These are phyloP conservation scores for Channa striata DNA, from an alignment of 2,797 vertebrate genomes.

Conservation along the genomic window DNA sequence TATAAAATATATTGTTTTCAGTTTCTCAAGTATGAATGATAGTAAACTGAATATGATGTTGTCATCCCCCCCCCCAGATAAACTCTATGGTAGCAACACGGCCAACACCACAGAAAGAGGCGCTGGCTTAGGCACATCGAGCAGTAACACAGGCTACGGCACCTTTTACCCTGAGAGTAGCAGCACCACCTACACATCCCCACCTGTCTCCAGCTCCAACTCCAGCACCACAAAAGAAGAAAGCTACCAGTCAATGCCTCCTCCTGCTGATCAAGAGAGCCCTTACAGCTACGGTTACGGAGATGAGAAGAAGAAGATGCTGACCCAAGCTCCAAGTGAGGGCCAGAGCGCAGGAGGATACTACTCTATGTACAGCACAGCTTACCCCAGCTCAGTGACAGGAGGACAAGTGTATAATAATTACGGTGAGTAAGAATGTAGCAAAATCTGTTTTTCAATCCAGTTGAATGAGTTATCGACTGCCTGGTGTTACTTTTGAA, in stretches of 20 bases:
- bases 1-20: too few relatives aligned
- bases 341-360: slow-evolving; percentile 50
- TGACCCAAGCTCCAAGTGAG: slow-evolving; percentile 69
- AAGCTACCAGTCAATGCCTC: slow-evolving; percentile 80
- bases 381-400: slow-evolving; percentile 79
- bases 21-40: too few relatives aligned
- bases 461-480: too few relatives aligned
- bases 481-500: neutral
- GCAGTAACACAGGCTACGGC: slow-evolving; percentile 60
- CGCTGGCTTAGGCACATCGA: neutral
- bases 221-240: slow-evolving; percentile 27
- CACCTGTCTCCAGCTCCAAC: slow-evolving; percentile 32
- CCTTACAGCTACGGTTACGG: slow-evolving; percentile 85
- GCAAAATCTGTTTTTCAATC: neutral
- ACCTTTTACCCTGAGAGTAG: slow-evolving; percentile 76
- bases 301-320: slow-evolving; percentile 83
- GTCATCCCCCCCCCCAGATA: too few relatives aligned
- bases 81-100: slow-evolving; percentile 53
- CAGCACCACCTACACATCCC: slow-evolving; percentile 58
- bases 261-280: slow-evolving; percentile 80
- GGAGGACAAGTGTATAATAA: slow-evolving; percentile 73
- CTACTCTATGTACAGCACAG: slow-evolving; percentile 83
- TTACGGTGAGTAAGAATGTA: slow-evolving; percentile 63
- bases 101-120: slow-evolving; percentile 13
- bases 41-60: neutral